phyloP scores from a whole-genome alignment of 1,140 invertebrate species.

The Linepithema humile region DNA sequence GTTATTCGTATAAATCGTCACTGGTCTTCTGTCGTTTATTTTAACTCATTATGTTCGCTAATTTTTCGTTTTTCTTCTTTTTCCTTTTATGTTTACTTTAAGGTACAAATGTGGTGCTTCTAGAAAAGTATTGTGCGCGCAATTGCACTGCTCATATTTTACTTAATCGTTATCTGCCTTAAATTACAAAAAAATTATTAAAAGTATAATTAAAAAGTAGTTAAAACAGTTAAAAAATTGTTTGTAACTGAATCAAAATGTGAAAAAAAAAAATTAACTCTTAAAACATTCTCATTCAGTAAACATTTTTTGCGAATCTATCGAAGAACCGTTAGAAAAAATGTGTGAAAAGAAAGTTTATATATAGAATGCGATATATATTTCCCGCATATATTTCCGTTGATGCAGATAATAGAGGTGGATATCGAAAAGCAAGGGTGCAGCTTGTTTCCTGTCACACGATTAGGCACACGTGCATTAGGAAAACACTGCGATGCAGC shows the following conservation, averaged over 20 bases:
- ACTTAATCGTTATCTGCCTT: no score
- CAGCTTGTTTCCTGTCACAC: slow-evolving; percentile 40
- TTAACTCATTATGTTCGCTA: background rate
- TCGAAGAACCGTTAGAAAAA: background rate
- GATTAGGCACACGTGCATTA: slow-evolving; percentile 44
- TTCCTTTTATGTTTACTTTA: background rate
- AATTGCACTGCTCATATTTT: no score
- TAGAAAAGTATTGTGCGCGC: background rate
- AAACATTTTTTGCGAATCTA: background rate
- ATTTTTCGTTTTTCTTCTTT: background rate
- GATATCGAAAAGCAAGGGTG: slow-evolving; percentile 14
- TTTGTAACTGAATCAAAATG: background rate
- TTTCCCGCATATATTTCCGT: background rate
- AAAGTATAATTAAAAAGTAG: background rate
- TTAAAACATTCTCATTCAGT: background rate
- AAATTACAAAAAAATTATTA: background rate
- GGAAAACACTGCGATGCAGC: background rate
- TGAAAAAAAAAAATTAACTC: background rate
- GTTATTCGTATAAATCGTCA: slow-evolving; percentile 43
- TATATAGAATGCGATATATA: background rate
- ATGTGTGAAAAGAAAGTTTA: background rate
- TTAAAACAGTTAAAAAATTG: background rate
- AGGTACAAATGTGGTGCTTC: background rate
- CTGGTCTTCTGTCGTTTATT: background rate
- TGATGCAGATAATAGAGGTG: background rate